Percentiles rank a stretch among this genome's conserved stretches.
These are phyloP conservation scores for Platichthys flesus DNA, from an alignment of 2,113 vertebrate genomes.

Conservation along the genomic window DNA sequence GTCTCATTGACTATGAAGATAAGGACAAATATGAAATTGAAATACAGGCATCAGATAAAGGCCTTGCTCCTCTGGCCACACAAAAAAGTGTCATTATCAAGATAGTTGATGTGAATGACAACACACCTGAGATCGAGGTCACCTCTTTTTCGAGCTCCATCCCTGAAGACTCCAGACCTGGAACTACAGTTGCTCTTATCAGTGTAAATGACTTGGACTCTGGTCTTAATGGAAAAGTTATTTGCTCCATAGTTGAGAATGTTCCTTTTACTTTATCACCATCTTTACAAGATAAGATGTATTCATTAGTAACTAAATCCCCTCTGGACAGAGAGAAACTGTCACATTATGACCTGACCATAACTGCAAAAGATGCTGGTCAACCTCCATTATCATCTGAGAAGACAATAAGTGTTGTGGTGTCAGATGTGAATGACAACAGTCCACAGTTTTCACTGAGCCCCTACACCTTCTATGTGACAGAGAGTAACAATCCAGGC, in stretches of 20 bases:
- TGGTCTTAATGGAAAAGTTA: slow-evolving; percentile 64
- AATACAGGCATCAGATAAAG: slow-evolving; percentile 75
- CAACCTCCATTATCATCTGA: slow-evolving; percentile 41
- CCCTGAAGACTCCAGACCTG: slow-evolving; percentile 57
- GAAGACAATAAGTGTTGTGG: slow-evolving; percentile 40
- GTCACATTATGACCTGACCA: slow-evolving; percentile 61
- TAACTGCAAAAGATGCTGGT: slow-evolving; percentile 59
- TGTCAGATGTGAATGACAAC: slow-evolving; percentile 69
- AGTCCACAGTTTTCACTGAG: slow-evolving; percentile 54
- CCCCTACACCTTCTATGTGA: slow-evolving; percentile 50
- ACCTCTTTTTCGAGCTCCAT: slow-evolving; percentile 56
- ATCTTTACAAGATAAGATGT: slow-evolving; percentile 58
- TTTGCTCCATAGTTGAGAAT: slow-evolving; percentile 46
- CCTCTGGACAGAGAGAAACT: slow-evolving; percentile 72
- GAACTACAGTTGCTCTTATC: slow-evolving; percentile 61
- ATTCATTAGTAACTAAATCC: slow-evolving; percentile 45
- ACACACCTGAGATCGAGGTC: slow-evolving; percentile 57
- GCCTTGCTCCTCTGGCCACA: neutral
- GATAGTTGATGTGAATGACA: slow-evolving; percentile 61
- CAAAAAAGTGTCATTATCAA: slow-evolving; percentile 54
- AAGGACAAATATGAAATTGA: slow-evolving; percentile 72
- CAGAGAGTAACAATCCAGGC: slow-evolving; percentile 19
- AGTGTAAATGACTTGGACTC: slow-evolving; percentile 66
- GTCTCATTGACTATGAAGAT: slow-evolving; percentile 68
- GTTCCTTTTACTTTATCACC: slow-evolving; percentile 51